Evolutionary conservation across 2,888 invertebrate genomes (phyloP).

Genomic region (Nomada fucata): DNA sequence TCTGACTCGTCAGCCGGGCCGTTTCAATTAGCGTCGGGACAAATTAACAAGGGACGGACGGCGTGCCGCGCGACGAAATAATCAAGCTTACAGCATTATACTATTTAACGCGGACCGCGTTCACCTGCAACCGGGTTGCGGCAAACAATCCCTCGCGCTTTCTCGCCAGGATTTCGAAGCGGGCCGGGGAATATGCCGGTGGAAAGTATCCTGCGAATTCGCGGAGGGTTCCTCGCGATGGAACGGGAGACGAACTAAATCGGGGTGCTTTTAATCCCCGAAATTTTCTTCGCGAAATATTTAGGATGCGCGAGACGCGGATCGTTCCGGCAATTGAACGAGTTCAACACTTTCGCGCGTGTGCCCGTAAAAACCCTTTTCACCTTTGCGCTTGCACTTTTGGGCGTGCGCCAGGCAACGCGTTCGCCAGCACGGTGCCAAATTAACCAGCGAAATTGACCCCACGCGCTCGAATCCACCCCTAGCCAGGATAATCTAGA

Average conservation of each 20-base stretch:
- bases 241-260: background rate
- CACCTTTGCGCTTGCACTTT: slow-evolving; percentile 8
- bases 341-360: background rate
- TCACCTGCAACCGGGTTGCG: background rate
- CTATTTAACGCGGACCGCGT: slow-evolving; percentile 35
- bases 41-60: slow-evolving; percentile 25
- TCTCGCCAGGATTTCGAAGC: background rate
- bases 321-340: too few species aligned
- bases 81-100: slow-evolving; percentile 44
- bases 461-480: slow-evolving; percentile 27
- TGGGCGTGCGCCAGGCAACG: slow-evolving; percentile 25
- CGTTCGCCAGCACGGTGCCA: background rate
- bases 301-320: too few species aligned
- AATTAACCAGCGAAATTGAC: slow-evolving; percentile 49
- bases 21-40: slow-evolving; percentile 23
- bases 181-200: background rate
- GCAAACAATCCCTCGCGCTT: slow-evolving; percentile 22
- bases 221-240: too few species aligned
- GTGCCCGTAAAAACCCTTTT: background rate
- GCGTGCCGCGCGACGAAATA: slow-evolving; percentile 23
- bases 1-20: background rate
- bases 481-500: slow-evolving; percentile 25
- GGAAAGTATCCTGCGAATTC: background rate
- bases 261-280: background rate
- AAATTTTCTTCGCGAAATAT: too few species aligned